phyloP scores from a whole-genome alignment of 2,113 vertebrate species.

The Tyto alba region DNA sequence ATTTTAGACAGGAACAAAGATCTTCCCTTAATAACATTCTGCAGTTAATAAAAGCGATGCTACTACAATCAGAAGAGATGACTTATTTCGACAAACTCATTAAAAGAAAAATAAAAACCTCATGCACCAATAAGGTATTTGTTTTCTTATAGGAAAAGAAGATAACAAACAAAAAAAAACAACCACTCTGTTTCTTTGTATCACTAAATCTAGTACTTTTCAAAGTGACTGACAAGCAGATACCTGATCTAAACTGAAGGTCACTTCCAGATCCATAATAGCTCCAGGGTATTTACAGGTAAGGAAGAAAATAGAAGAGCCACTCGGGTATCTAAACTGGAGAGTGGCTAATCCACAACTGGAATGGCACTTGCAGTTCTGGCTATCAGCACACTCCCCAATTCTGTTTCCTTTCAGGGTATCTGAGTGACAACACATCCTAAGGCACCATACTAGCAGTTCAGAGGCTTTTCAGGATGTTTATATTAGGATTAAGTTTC shows the following conservation, averaged over 20 bases:
- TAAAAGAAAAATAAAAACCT: not conserved
- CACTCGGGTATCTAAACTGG: not conserved
- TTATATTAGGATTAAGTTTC: not conserved
- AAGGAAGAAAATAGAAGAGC: not conserved
- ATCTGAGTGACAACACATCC: fast-evolving
- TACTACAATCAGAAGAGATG: not conserved
- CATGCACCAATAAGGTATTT: not conserved
- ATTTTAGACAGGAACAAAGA: not conserved
- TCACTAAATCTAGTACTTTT: not conserved
- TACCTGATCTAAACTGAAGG: not conserved
- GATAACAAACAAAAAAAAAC: not conserved
- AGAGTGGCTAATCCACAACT: not conserved
- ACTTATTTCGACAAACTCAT: not conserved
- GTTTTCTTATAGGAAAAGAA: not conserved
- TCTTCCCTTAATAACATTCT: not conserved
- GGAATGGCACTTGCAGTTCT: not conserved
- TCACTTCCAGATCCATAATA: not conserved
- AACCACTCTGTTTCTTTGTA: not conserved
- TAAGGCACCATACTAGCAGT: not conserved
- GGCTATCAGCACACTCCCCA: not conserved
- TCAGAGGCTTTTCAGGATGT: not conserved
- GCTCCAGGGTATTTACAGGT: not conserved
- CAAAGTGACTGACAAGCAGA: not conserved
- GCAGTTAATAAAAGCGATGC: not conserved
- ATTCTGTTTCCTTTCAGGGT: not conserved